Conservation (phyloP, 2,797 vertebrate species). For the Aphelocoma californica region DNA sequence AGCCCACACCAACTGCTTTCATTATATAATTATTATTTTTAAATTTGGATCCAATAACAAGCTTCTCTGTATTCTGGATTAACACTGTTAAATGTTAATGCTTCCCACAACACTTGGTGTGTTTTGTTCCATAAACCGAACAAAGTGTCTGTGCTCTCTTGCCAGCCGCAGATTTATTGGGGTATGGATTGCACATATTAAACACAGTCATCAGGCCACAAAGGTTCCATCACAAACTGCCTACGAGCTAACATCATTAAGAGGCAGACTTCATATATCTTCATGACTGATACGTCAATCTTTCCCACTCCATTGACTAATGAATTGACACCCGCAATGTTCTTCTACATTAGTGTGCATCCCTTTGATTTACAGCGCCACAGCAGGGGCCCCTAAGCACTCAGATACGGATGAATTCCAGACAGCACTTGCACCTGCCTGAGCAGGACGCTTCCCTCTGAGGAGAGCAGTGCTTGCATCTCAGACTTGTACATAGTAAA, state of each 20-base stretch:
- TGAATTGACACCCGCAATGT: slow-evolving; percentile 36
- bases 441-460: background rate
- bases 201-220: slow-evolving; percentile 55
- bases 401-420: slow-evolving; percentile 32
- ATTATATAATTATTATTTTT: slow-evolving; percentile 19
- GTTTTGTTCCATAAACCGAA: background rate
- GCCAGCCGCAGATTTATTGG: slow-evolving; percentile 55
- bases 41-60: background rate
- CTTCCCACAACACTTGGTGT: background rate
- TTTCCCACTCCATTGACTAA: slow-evolving; percentile 56
- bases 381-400: background rate
- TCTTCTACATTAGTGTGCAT: slow-evolving; percentile 4
- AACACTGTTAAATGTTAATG: slow-evolving; percentile 14
- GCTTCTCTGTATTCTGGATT: background rate
- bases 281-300: slow-evolving; percentile 40
- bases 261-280: slow-evolving; percentile 61
- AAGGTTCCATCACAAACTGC: slow-evolving; percentile 51
- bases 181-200: slow-evolving; percentile 55
- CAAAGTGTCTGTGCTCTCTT: slow-evolving; percentile 19
- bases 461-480: background rate
- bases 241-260: slow-evolving; percentile 67
- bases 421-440: background rate
- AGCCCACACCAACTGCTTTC: background rate
- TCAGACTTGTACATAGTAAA: background rate
- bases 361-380: slow-evolving; percentile 31